A percentile compares a stretch with the other conserved stretches of the same genome.
Conservation (phyloP, 2,113 vertebrate genomes). For the Lophotis ruficrista region DNA sequence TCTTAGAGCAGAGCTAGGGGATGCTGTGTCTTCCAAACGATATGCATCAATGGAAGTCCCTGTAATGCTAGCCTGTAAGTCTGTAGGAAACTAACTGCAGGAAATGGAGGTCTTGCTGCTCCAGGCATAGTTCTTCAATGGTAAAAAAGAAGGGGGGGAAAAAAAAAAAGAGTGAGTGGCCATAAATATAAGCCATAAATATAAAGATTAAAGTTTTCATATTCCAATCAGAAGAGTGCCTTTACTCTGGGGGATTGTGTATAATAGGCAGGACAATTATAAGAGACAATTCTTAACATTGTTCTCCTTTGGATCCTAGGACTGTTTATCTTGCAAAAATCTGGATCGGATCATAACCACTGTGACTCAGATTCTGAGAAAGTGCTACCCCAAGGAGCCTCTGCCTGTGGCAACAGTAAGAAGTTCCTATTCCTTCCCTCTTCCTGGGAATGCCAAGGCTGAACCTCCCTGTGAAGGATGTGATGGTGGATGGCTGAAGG, state of each 20-base stretch:
- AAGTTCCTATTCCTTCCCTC: constrained; percentile 79
- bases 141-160: background rate
- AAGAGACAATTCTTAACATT: background rate
- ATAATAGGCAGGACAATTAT: background rate
- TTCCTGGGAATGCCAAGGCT: constrained; percentile 60
- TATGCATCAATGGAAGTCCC: background rate
- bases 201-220: background rate
- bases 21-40: background rate
- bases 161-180: background rate
- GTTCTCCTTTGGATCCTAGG: constrained; percentile 68
- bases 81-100: background rate
- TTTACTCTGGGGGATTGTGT: background rate
- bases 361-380: constrained; percentile 84
- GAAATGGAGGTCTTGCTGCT: background rate
- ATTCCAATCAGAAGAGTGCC: background rate
- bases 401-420: constrained; percentile 77
- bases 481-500: constrained; percentile 57
- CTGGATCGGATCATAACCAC: constrained; percentile 75
- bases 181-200: no score
- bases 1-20: background rate
- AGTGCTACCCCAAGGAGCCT: constrained; percentile 80
- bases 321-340: constrained; percentile 67
- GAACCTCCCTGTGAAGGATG: background rate
- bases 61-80: background rate
- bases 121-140: background rate